phyloP scores from a whole-genome alignment of 1,140 invertebrate species.

The Apis laboriosa region DNA sequence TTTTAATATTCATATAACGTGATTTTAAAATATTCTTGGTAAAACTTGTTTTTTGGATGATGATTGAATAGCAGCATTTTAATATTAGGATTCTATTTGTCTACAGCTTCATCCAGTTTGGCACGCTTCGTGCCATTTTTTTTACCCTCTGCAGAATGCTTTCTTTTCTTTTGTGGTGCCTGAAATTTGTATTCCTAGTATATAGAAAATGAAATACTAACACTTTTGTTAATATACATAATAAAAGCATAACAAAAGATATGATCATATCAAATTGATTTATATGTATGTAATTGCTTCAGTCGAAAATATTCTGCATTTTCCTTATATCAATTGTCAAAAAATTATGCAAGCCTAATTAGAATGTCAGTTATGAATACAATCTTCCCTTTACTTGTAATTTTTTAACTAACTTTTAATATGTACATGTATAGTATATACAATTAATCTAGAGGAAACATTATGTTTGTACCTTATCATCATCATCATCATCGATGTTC shows the following conservation, averaged over 20 bases:
- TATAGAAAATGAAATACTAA: conserved; percentile 60
- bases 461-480: conserved; percentile 81
- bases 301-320: conserved; percentile 44
- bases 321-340: conserved; percentile 9
- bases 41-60: conserved; percentile 48
- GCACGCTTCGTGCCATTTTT: conserved; percentile 81
- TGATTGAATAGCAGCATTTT: conserved; percentile 43
- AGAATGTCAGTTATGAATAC: conserved; percentile 41
- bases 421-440: conserved; percentile 13
- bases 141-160: conserved; percentile 78
- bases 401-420: conserved; percentile 26
- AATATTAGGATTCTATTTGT: conserved; percentile 71
- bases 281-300: not conserved
- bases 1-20: conserved; percentile 35
- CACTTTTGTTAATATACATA: conserved; percentile 52
- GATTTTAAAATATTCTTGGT: conserved; percentile 48
- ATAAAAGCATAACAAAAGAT: conserved; percentile 40
- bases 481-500: conserved; percentile 88
- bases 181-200: conserved; percentile 79
- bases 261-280: not conserved
- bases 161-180: conserved; percentile 81
- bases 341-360: conserved; percentile 1
- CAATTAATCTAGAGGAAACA: not conserved
- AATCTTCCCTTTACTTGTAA: conserved; percentile 21
- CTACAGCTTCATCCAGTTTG: conserved; percentile 79